Conservation (phyloP, 2,113 vertebrate species). For the Pluvialis apricaria region DNA sequence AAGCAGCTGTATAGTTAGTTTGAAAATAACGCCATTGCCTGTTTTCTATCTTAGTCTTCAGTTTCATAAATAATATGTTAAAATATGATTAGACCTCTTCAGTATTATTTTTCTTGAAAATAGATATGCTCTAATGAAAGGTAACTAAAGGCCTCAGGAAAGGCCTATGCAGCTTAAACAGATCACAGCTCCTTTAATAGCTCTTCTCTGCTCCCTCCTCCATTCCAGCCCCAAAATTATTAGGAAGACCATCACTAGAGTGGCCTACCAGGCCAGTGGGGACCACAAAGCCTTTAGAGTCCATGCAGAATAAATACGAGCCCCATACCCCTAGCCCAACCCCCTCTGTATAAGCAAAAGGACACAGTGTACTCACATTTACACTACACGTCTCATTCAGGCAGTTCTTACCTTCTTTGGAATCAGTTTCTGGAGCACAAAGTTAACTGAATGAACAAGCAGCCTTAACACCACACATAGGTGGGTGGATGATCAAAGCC, state of each 20-base stretch:
- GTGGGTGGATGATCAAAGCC: not conserved
- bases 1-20: not conserved
- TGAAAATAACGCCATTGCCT: too few species aligned
- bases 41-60: not conserved
- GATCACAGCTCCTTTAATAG: not conserved
- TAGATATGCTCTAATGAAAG: rapidly evolving
- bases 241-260: not conserved
- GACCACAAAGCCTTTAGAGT: not conserved
- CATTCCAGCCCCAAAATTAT: not conserved
- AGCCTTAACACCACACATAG: not conserved
- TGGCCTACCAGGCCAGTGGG: not conserved
- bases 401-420: not conserved
- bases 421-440: not conserved
- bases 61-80: not conserved
- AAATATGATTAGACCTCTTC: not conserved
- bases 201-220: not conserved
- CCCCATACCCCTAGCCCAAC: not conserved
- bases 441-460: not conserved
- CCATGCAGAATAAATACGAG: not conserved
- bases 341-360: not conserved
- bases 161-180: not conserved
- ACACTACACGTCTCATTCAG: not conserved
- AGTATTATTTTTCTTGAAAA: not conserved
- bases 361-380: not conserved
- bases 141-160: not conserved